These are phyloP conservation scores for Phrynocephalus forsythii DNA, from an alignment of 2,797 vertebrate species.

Conservation along the genomic window DNA sequence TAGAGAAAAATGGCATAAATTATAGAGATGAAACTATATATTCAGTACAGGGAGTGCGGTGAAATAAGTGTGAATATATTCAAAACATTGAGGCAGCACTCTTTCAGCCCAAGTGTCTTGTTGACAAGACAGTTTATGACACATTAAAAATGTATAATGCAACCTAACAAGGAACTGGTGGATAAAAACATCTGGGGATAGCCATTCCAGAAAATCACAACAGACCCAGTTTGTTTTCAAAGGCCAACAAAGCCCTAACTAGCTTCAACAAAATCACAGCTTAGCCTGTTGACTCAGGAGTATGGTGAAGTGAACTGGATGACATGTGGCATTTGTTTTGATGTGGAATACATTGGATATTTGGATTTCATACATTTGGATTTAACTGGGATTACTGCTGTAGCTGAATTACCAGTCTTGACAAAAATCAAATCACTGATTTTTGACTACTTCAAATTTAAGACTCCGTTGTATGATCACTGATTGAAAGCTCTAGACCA, in stretches of 20 bases:
- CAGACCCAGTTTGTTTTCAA: background rate
- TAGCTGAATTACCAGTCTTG: conserved; percentile 14
- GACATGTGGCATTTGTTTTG: background rate
- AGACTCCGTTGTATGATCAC: conserved; percentile 33
- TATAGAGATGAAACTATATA: too few species aligned
- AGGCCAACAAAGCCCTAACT: background rate
- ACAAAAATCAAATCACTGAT: background rate
- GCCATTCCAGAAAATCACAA: background rate
- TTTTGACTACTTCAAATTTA: background rate
- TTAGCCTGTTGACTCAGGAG: background rate
- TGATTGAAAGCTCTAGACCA: background rate
- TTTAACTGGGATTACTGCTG: background rate
- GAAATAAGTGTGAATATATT: background rate
- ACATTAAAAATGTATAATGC: background rate
- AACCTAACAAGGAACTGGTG: background rate
- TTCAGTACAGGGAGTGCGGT: background rate
- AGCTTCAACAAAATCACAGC: background rate
- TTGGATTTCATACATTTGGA: background rate
- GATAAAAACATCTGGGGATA: background rate
- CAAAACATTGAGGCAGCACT: background rate
- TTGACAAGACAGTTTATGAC: background rate
- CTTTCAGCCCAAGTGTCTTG: background rate
- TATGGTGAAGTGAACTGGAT: background rate
- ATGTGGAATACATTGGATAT: background rate
- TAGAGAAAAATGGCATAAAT: too few species aligned